Base-by-base conservation (phyloP, 2,888 invertebrate genomes). In the Falcaria lacertinaria region DNA sequence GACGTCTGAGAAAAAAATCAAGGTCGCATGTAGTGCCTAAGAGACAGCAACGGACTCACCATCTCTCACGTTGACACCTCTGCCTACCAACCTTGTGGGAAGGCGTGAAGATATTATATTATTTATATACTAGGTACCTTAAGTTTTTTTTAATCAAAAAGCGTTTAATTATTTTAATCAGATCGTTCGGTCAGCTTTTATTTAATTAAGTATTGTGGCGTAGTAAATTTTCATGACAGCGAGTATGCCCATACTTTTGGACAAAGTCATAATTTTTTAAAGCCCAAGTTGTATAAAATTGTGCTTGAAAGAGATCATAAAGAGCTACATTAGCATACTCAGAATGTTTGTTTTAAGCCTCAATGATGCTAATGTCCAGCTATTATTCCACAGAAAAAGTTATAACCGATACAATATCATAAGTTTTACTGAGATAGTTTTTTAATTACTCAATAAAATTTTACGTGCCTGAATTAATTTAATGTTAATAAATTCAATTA, bases 121-220 rank as follows among this genome's bases (percentile, higher is more conserved):
- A n/a, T n/a, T n/a, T n/a, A n/a, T n/a, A n/a, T n/a, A n/a, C n/a
- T n/a, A n/a, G n/a, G n/a, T n/a, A n/a, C n/a, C n/a, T n/a, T n/a
- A 22, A 22, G 22, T 2, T 6, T 6, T 22, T 6, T 22, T 2
- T 3, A 64, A 43, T 42, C 52, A 47, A 17, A 16, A 54, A 43
- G 53, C 17, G 50, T 52, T 64, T 56, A 48, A 60, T 65, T 54
- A 57, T 42, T 51, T 64, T 64, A 66, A 64, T 59, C 55, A 57
- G 49, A 49, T 46, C 50, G 48, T 55, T 59, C 39, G 43, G 44
- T 50, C 57, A 54, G 51, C 52, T 52, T 60, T 64, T 57, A n/a
- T n/a, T 57, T 54, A 65, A 61, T 64, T 60, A 64, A 58, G 54
- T 47, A 58, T 56, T 66, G 64, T 66, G 56, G 56, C 48, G 46